A percentile compares a stretch with the other conserved stretches of the same genome.
phyloP scores from a whole-genome alignment of 2,113 vertebrate species.

The Poeciliopsis prolifica region DNA sequence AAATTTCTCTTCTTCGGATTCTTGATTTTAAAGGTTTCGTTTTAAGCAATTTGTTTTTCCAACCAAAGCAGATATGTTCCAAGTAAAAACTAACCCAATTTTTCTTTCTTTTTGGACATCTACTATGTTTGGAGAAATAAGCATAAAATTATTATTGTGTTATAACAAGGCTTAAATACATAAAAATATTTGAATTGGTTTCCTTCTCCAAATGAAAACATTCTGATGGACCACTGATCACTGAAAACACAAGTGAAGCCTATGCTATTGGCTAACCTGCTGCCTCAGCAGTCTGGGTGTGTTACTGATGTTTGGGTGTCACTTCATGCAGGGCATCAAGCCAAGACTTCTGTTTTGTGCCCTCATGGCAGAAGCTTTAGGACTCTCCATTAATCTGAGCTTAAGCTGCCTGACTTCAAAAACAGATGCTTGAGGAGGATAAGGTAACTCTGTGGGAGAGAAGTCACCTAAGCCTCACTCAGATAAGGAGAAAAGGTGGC shows the following conservation, averaged over 20 bases:
- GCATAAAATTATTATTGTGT: too few species aligned
- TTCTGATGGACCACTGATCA: not conserved
- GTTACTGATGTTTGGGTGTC: conserved; percentile 52
- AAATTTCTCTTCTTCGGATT: not conserved
- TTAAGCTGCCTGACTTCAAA: conserved; percentile 72
- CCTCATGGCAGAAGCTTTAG: conserved; percentile 61
- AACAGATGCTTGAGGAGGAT: conserved; percentile 77
- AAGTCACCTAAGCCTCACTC: conserved; percentile 62
- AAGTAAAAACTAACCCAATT: too few species aligned
- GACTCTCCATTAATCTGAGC: conserved; percentile 75
- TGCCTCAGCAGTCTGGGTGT: conserved; percentile 59
- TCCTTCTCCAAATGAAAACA: not conserved
- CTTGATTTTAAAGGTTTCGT: not conserved
- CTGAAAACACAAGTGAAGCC: not conserved
- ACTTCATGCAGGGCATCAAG: conserved; percentile 22
- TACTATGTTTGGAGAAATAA: too few species aligned
- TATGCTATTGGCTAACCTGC: conserved; percentile 31
- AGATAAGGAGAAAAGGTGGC: conserved; percentile 50
- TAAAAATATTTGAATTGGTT: not conserved
- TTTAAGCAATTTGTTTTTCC: not conserved
- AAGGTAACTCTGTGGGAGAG: conserved; percentile 71
- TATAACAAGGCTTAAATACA: too few species aligned
- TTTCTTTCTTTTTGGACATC: too few species aligned
- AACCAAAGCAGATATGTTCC: not conserved
- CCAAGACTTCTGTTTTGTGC: conserved; percentile 60